Evolutionary conservation across 2,888 invertebrate genomes (phyloP).

Genomic region (Strigamia transsilvanica): DNA sequence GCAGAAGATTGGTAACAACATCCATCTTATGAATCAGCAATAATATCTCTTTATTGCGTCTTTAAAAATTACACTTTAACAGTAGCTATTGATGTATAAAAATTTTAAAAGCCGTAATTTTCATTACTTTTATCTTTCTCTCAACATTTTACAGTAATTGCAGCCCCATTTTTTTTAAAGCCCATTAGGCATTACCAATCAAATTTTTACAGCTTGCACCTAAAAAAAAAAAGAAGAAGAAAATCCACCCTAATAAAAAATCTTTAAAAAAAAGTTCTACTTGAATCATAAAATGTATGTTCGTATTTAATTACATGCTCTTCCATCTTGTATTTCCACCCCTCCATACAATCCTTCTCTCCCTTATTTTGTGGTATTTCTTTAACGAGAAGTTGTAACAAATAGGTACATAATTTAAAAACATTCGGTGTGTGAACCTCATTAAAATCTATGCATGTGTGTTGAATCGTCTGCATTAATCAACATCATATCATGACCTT

Average conservation of each 20-base stretch:
- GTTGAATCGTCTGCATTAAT: constrained; percentile 29
- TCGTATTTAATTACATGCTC: background rate
- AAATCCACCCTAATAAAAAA: background rate
- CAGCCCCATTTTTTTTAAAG: constrained; percentile 13
- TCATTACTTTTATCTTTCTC: background rate
- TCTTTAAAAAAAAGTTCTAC: background rate
- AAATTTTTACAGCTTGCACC: constrained; percentile 1
- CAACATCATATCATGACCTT: constrained; percentile 37
- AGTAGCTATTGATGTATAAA: background rate
- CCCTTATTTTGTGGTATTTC: background rate
- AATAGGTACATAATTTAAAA: background rate
- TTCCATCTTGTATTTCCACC: background rate
- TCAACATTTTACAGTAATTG: background rate
- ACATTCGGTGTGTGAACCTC: background rate
- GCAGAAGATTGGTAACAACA: background rate
- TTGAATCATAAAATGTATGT: constrained; percentile 20
- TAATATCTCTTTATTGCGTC: background rate
- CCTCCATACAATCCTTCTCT: background rate
- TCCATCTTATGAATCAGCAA: constrained; percentile 38
- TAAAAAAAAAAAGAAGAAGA: background rate
- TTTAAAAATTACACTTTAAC: background rate
- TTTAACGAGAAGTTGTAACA: constrained; percentile 26
- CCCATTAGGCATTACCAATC: constrained; percentile 17
- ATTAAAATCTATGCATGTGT: constrained; percentile 12
- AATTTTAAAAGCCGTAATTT: background rate